A percentile compares a stretch with the other conserved stretches of the same genome.
These are phyloP conservation scores for Rhamphomyia laevipes DNA, from an alignment of 2,888 invertebrate genomes.

Conservation along the genomic window DNA sequence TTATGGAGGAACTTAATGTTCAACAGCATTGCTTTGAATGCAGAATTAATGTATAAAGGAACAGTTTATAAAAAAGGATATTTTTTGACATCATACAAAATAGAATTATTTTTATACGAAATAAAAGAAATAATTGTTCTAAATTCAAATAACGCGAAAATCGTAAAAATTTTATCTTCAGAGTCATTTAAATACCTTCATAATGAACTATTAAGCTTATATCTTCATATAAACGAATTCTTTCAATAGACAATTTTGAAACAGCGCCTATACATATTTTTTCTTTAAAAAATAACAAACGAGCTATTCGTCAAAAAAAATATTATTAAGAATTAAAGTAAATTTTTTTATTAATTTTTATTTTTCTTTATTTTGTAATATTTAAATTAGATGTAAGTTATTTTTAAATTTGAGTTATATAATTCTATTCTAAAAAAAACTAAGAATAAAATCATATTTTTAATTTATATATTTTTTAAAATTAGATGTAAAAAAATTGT, in stretches of 20 bases:
- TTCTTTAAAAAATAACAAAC: neutral
- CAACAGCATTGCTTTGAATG: neutral
- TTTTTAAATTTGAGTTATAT: too few species aligned
- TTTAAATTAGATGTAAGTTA: too few species aligned
- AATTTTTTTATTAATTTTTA: too few species aligned
- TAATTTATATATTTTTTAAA: too few species aligned
- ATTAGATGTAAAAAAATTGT: too few species aligned
- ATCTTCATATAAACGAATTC: neutral
- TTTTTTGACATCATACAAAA: neutral
- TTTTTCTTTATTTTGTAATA: too few species aligned
- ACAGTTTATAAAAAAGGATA: neutral
- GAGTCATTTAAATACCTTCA: neutral
- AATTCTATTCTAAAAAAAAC: too few species aligned
- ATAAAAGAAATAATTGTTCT: neutral
- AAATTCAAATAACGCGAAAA: neutral
- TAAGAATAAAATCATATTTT: too few species aligned
- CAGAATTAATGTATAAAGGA: neutral
- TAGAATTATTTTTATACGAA: neutral
- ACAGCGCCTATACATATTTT: neutral
- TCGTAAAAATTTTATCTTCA: neutral
- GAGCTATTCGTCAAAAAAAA: neutral
- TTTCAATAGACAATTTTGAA: neutral
- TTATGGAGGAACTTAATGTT: neutral
- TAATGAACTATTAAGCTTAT: neutral
- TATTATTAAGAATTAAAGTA: neutral